Conservation (phyloP, 1,140 invertebrate genomes). For the Orussus abietinus region DNA sequence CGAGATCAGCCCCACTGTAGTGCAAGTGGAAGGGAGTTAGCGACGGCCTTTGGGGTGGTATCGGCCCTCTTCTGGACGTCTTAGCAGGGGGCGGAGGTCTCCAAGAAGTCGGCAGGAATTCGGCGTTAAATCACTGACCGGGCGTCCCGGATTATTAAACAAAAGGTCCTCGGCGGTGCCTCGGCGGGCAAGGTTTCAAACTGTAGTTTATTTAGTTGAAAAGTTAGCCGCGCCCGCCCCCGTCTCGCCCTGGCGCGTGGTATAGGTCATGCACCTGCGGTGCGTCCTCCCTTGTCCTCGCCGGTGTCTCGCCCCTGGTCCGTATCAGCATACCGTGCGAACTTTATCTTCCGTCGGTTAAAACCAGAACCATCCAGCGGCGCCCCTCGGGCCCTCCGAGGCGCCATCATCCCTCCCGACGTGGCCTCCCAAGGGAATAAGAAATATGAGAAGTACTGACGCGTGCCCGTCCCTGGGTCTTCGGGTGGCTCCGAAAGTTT, state of each 20-base stretch:
- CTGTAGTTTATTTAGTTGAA: constrained; percentile 14
- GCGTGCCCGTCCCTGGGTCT: constrained; percentile 27
- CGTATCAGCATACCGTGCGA: constrained; percentile 9
- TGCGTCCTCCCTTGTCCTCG: too few species aligned
- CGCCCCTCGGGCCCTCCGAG: constrained; percentile 24
- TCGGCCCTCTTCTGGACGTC: too few species aligned
- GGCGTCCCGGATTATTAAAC: constrained; percentile 11
- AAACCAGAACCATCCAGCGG: constrained; percentile 23
- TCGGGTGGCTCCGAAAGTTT: constrained; percentile 36
- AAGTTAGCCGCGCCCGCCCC: constrained; percentile 1
- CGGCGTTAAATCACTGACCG: too few species aligned
- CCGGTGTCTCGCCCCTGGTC: too few species aligned
- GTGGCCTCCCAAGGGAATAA: constrained; percentile 30
- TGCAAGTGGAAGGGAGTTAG: too few species aligned
- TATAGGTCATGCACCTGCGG: constrained; percentile 9
- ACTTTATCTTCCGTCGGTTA: constrained; percentile 21
- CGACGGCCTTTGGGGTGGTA: too few species aligned
- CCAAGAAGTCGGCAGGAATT: too few species aligned
- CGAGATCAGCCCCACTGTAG: too few species aligned
- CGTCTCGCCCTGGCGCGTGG: background rate
- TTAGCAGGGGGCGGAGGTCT: too few species aligned
- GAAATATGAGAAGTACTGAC: constrained; percentile 29
- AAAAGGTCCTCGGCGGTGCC: background rate
- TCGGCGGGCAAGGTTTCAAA: constrained; percentile 6
- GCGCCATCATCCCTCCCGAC: constrained; percentile 34